These are phyloP conservation scores for Catocala sponsa DNA, from an alignment of 2,888 invertebrate genomes.

Conservation along the genomic window DNA sequence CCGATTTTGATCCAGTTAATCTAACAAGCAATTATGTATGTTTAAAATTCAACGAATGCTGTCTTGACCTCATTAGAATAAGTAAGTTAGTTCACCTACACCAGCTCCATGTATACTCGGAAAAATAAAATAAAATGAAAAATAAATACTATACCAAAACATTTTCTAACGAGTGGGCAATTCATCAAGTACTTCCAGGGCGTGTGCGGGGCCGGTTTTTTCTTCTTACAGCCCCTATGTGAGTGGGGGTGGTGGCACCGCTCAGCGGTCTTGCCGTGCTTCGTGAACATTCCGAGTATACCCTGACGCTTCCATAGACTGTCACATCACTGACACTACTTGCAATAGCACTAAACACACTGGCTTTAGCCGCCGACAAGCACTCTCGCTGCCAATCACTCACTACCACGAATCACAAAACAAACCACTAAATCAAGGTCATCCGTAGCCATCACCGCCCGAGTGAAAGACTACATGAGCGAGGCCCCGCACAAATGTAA, in stretches of 20 bases:
- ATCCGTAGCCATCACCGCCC: conserved; percentile 81
- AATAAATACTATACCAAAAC: conserved; percentile 86
- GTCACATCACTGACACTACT: conserved; percentile 83
- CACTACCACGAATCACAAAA: conserved; percentile 75
- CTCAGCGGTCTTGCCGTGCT: conserved; percentile 84
- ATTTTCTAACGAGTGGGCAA: conserved; percentile 89
- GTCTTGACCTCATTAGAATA: conserved; percentile 38
- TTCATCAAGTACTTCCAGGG: conserved; percentile 89
- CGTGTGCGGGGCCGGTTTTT: conserved; percentile 84
- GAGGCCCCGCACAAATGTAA: conserved; percentile 73
- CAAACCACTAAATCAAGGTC: conserved; percentile 76
- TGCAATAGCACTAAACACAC: conserved; percentile 66
- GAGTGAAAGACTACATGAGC: conserved; percentile 73
- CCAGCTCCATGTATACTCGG: conserved; percentile 31
- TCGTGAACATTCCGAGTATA: conserved; percentile 85
- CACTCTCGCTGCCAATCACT: conserved; percentile 60
- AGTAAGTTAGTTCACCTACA: conserved; percentile 43
- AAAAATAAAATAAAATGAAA: conserved; percentile 55
- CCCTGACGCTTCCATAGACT: conserved; percentile 81
- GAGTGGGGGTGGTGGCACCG: conserved; percentile 79
- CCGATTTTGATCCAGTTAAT: conserved; percentile 25
- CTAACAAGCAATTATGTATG: conserved; percentile 27
- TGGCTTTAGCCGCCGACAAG: conserved; percentile 55
- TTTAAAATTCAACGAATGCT: conserved; percentile 35
- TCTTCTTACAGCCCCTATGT: conserved; percentile 84